Evolutionary conservation across 1,140 invertebrate genomes (phyloP), one percentile per base, ranked within the genome.

Genomic region (Xylocopa sonorina): DNA sequence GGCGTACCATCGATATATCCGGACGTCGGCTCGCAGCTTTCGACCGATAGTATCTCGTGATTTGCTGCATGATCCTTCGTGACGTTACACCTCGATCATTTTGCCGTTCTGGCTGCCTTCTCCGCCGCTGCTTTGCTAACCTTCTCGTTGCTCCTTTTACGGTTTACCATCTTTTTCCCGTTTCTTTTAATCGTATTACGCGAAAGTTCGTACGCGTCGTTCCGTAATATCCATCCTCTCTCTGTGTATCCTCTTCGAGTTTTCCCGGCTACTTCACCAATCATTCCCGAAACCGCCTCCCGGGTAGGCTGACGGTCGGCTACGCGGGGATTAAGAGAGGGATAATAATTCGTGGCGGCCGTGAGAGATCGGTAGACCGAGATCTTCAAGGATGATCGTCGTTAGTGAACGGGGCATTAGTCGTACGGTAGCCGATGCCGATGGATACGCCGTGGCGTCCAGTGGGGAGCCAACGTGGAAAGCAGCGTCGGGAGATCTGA

Each of bases 361-460:
- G 76, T 80, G 76, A 81, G 83, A 86, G 83, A 86, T 85, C 83
- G 85, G 79, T 78, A 78, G 84, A 58, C 60, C 51, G 80, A 88
- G 84, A 86, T 85, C 84, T 85, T 67, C 77, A 82, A 87, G 85
- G 88, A 89, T 89, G 83, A 88, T 87, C 76, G 81, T 87, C 80
- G 87, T 89, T 89, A 81, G 83, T 63, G 79, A 76, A 74, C 83
- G 81, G 75, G 53, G 76, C 87, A 90, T 90, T 89, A 88, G 89
- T 90, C 83, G 87, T 86, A 90, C 90, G 87, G 89, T 90, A 90
- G 89, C 87, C 86, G 82, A 90, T 91, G 85, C 85, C 89, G 87
- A 90, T 88, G 85, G 84, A 89, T 85, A 85, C 53, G 64, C 74
- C 55, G 41, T 32, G 21, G 53, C 62, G 73, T 63, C n/a, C 78